These are phyloP conservation scores for Chelidonichthys spinosus DNA, from an alignment of 2,797 vertebrate species.

Conservation along the genomic window DNA sequence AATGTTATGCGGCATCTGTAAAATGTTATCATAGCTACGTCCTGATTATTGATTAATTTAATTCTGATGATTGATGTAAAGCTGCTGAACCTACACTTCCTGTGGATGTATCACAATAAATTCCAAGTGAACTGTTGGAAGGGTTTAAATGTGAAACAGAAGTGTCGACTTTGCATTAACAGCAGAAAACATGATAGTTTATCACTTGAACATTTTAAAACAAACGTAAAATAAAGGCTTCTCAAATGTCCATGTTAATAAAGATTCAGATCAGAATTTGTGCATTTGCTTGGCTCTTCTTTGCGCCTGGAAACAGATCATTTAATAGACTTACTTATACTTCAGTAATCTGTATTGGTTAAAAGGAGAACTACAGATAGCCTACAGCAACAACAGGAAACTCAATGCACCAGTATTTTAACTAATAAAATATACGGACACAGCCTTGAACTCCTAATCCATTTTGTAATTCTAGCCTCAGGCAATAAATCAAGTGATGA, in stretches of 20 bases:
- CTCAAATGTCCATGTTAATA: neutral
- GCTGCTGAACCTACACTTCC: neutral
- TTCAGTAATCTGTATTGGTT: neutral
- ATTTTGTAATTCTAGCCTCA: slow-evolving; percentile 44
- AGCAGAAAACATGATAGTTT: slow-evolving; percentile 4
- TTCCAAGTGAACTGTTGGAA: neutral
- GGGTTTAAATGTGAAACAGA: slow-evolving; percentile 35
- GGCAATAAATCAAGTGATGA: slow-evolving; percentile 55
- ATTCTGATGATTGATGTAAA: neutral
- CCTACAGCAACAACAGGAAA: neutral
- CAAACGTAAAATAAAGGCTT: neutral
- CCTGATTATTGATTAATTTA: neutral
- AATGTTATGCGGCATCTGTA: neutral
- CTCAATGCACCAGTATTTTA: slow-evolving; percentile 11
- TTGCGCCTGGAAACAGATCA: neutral
- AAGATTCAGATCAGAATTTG: neutral
- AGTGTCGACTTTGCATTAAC: slow-evolving; percentile 22
- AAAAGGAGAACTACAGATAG: neutral
- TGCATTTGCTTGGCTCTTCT: neutral
- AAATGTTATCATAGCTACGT: neutral
- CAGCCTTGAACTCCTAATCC: slow-evolving; percentile 57
- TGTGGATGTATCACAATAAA: slow-evolving; percentile 27
- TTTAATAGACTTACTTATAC: neutral
- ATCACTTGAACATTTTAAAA: neutral
- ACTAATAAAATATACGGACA: slow-evolving; percentile 36